Conservation (phyloP, 1,140 invertebrate genomes). For the Saccostrea echinata region DNA sequence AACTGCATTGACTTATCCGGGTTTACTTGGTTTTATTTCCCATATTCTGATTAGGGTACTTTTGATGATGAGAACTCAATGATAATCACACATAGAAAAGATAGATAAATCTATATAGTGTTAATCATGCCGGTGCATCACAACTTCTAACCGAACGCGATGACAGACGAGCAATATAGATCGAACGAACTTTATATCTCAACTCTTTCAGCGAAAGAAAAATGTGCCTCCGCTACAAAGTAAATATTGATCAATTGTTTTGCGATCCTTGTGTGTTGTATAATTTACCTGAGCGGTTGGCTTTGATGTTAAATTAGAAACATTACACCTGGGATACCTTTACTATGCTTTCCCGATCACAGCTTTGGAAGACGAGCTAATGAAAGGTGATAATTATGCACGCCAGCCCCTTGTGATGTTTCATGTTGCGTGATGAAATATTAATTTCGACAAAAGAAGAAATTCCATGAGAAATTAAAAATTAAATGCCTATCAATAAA, state of each 20-base stretch:
- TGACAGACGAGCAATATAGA: neutral
- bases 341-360: conserved; percentile 27
- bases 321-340: conserved; percentile 36
- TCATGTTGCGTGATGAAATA: conserved; percentile 37
- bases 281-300: conserved; percentile 31
- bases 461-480: conserved; percentile 33
- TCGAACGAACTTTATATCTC: conserved; percentile 1
- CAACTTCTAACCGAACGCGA: neutral
- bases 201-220: conserved; percentile 36
- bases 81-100: neutral
- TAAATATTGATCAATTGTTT: conserved; percentile 40
- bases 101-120: conserved; percentile 12
- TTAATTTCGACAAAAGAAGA: conserved; percentile 35
- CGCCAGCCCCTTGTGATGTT: conserved; percentile 3
- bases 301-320: conserved; percentile 39
- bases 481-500: conserved; percentile 33
- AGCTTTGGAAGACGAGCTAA: neutral
- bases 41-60: neutral
- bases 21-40: too few species aligned
- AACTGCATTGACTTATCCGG: too few species aligned
- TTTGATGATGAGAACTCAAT: neutral
- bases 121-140: neutral
- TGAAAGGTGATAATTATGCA: conserved; percentile 35
- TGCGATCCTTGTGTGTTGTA: conserved; percentile 31
- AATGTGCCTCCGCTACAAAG: conserved; percentile 6